A percentile compares a stretch with the other conserved stretches of the same genome.
These are phyloP conservation scores for Peromyscus leucopus DNA, from an alignment of 2,113 vertebrate species.

Conservation along the genomic window DNA sequence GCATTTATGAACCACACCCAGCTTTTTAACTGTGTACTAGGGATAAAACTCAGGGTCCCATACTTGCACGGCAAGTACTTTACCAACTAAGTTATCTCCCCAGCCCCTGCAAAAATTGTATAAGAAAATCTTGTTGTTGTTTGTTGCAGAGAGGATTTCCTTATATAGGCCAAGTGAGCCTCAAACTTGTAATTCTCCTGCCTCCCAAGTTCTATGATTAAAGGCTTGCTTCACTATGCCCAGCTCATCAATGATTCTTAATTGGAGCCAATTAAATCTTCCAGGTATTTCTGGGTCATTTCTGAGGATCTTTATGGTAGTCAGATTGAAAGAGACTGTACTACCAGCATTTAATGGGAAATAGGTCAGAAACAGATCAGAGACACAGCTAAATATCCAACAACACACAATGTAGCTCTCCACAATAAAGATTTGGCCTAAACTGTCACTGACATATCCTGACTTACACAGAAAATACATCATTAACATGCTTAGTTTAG, in stretches of 20 bases:
- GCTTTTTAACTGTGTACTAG: background rate
- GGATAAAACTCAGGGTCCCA: background rate
- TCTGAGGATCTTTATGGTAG: slow-evolving; percentile 7
- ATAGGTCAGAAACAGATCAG: background rate
- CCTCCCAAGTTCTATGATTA: background rate
- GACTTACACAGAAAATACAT: background rate
- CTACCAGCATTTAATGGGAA: background rate
- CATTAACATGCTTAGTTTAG: slow-evolving; percentile 30
- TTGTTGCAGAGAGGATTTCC: background rate
- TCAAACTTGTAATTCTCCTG: background rate
- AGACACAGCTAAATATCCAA: background rate
- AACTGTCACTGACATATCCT: slow-evolving; percentile 42
- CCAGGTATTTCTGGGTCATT: background rate
- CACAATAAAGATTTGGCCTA: background rate
- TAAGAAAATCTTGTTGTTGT: background rate
- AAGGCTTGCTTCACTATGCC: background rate
- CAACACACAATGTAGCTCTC: background rate
- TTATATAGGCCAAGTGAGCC: background rate
- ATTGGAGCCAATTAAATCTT: background rate
- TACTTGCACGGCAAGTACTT: background rate
- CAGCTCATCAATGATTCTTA: background rate
- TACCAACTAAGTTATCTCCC: background rate
- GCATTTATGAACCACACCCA: background rate
- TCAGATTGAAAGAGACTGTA: background rate
- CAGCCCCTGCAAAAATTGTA: background rate